Percentiles rank a stretch among this genome's conserved stretches.
These are phyloP conservation scores for Protobothrops flavoviridis DNA, from an alignment of 2,113 vertebrate genomes.

Conservation along the genomic window DNA sequence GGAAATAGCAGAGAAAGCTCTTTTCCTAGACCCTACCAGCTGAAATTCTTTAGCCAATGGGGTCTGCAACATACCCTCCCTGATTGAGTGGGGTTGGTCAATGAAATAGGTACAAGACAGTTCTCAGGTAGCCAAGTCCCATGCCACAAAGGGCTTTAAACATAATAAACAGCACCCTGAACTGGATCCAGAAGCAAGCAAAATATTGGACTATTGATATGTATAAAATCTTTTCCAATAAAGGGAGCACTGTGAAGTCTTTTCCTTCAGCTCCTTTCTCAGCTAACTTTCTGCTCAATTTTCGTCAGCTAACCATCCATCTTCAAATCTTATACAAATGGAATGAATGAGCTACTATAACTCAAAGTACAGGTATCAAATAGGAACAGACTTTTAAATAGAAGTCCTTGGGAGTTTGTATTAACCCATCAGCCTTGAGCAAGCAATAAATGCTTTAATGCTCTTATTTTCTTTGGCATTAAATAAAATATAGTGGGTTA, in stretches of 20 bases:
- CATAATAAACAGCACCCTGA: background rate
- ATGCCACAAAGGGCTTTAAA: background rate
- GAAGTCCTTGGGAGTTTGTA: constrained; percentile 18
- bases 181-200: background rate
- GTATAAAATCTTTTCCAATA: constrained; percentile 3
- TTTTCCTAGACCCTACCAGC: background rate
- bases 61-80: background rate
- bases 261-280: rapidly evolving
- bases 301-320: constrained; percentile 13
- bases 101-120: background rate
- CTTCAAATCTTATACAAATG: constrained; percentile 12
- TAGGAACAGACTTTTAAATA: background rate
- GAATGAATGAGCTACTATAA: constrained; percentile 3
- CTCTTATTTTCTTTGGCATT: background rate
- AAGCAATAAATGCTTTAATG: constrained; percentile 10
- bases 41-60: background rate
- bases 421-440: constrained; percentile 11
- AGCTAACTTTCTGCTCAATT: background rate
- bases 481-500: background rate
- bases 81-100: background rate
- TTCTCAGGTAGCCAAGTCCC: background rate
- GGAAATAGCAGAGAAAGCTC: background rate
- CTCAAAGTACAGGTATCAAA: background rate
- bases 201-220: background rate
- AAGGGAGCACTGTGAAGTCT: background rate